Evolutionary conservation across 1,140 invertebrate species (phyloP), one percentile per base, ranked within the genome.

Genomic region (Sweltsa coloradensis): DNA sequence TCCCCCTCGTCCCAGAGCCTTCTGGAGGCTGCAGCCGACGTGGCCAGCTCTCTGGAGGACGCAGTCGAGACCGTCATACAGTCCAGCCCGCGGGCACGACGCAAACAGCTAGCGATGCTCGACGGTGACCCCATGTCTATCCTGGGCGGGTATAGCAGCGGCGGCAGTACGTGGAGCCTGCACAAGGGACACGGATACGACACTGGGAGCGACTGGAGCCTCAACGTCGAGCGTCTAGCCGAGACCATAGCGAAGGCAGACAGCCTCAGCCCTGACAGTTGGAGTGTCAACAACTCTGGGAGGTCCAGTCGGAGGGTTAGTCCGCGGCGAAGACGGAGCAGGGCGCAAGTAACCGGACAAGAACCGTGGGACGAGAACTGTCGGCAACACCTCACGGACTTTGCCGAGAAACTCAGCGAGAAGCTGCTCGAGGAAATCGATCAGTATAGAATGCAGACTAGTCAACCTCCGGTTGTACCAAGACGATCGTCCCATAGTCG

Each of bases 401-500:
- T 85, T 53, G 83, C 82, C 1, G 83, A 88, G 56, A 81, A 84
- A 57, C 60, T 83, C 3, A 75, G 72, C 47, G 82, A 82, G 55
- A 83, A 83, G 56, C 62, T 87, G 24, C 68, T 85, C 34, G 73
- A 79, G 45, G 81, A 86, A 64, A 78, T 85, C 37, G 81, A 86
- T 56, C 76, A 81, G 59, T 85, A 74, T 43, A 62, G 62, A 36
- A 58, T 64, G 45, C 59, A 62, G 47, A 52, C 48, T 3, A 16
- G 36, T 11, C 37, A 41, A 18, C 29, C 44, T 3, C 26, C 34
- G 5, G 34, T 21, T n/a, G 34, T 34, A 3, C 26, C 26, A 5
- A 2, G 36, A 13, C 36, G 25, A 11, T 11, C 45, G 9, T 3
- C 11, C 3, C 45, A 23, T 19, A 37, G 14, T 11, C 18, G 34